Conservation (phyloP, 53 echinoderm and acorn worm species). For the Mesocentrotus franciscanus region DNA sequence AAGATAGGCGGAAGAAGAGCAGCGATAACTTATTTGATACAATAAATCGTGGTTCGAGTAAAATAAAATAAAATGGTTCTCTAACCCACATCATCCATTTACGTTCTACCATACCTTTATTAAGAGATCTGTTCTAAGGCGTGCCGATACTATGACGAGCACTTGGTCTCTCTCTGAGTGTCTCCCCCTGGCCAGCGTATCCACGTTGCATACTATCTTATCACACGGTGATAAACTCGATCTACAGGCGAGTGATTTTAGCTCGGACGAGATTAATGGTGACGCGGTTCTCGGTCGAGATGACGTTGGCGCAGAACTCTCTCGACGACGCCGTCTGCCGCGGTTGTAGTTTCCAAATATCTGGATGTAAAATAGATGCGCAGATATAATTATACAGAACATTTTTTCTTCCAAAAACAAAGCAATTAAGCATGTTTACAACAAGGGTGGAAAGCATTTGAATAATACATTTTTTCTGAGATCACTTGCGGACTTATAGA, state of each 20-base stretch:
- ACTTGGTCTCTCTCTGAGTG: slow-evolving; percentile 41
- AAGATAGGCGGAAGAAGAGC: too few species aligned
- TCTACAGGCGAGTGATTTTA: slow-evolving; percentile 44
- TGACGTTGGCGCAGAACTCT: background rate
- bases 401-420: too few species aligned
- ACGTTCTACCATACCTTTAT: slow-evolving; percentile 23
- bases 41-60: background rate
- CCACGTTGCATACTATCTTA: slow-evolving; percentile 48
- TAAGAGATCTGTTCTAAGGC: slow-evolving; percentile 39
- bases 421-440: too few species aligned
- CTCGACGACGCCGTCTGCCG: background rate
- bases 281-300: background rate
- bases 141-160: slow-evolving; percentile 58
- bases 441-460: too few species aligned
- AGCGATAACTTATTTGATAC: too few species aligned
- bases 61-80: background rate
- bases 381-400: too few species aligned
- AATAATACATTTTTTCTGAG: too few species aligned
- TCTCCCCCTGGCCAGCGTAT: slow-evolving; percentile 35
- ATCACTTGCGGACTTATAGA: too few species aligned
- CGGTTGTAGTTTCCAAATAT: background rate
- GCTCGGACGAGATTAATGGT: background rate
- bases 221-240: slow-evolving; percentile 51
- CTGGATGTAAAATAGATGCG: background rate
- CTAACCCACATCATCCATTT: background rate